A percentile compares a stretch with the other conserved stretches of the same genome.
phyloP scores from a whole-genome alignment of 2,888 invertebrate genomes.

The Aphidius colemani region DNA sequence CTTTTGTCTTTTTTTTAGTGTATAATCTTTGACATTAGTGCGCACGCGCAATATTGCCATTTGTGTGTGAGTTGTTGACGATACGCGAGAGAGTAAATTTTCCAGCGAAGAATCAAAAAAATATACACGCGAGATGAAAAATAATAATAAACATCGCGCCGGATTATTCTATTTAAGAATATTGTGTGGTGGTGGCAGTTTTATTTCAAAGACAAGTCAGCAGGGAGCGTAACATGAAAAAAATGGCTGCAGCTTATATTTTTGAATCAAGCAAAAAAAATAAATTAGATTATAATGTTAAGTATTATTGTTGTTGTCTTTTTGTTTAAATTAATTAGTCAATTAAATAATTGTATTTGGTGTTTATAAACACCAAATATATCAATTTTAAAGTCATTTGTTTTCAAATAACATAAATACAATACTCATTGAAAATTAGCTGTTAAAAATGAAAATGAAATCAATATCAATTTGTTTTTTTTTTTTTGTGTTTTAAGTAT shows the following conservation, averaged over 20 bases:
- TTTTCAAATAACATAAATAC: constrained; percentile 57
- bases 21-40: constrained; percentile 6
- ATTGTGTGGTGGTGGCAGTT: neutral
- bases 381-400: too few species aligned
- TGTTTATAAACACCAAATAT: too few species aligned
- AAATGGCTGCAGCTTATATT: too few species aligned
- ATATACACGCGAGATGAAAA: neutral
- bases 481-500: neutral
- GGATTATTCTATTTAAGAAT: constrained; percentile 28
- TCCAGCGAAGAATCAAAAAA: too few species aligned
- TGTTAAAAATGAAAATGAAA: too few species aligned
- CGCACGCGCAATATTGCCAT: constrained; percentile 14
- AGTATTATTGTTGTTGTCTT: too few species aligned
- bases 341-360: neutral
- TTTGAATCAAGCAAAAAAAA: too few species aligned
- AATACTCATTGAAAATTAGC: constrained; percentile 24
- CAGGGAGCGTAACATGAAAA: too few species aligned
- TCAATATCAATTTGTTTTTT: too few species aligned
- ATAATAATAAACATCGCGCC: constrained; percentile 3
- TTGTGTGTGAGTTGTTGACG: neutral
- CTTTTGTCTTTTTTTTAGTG: constrained; percentile 24
- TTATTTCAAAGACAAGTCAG: neutral
- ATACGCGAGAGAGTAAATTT: too few species aligned
- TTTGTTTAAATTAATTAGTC: neutral
- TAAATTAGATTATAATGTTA: too few species aligned